Percentiles rank a stretch among this genome's conserved stretches.
These are phyloP conservation scores for Nettapus auritus DNA, from an alignment of 2,113 vertebrate genomes.

Conservation along the genomic window DNA sequence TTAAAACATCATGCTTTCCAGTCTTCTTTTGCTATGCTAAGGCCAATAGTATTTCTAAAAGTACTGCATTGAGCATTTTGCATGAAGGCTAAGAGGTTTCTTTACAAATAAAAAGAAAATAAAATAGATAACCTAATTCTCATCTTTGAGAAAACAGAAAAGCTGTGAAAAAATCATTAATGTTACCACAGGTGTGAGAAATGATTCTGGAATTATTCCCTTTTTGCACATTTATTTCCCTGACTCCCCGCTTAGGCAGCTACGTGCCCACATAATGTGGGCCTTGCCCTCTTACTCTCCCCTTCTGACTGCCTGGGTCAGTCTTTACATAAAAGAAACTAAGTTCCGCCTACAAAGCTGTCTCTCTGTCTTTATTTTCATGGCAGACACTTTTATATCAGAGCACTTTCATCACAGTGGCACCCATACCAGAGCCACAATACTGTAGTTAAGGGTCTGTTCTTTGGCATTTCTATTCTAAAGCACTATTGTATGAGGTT, in stretches of 20 bases:
- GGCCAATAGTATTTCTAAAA: neutral
- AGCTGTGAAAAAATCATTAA: constrained; percentile 42
- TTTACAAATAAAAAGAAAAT: neutral
- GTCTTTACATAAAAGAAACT: constrained; percentile 66
- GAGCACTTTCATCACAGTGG: constrained; percentile 76
- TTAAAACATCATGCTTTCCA: constrained; percentile 52
- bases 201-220: constrained; percentile 55
- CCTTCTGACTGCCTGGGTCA: constrained; percentile 71
- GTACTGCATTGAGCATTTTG: neutral
- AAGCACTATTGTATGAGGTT: constrained; percentile 74
- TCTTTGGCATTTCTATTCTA: constrained; percentile 72
- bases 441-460: constrained; percentile 76
- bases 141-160: neutral
- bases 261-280: constrained; percentile 68
- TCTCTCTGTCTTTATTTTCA: constrained; percentile 74
- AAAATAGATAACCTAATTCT: neutral
- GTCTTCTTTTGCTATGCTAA: neutral
- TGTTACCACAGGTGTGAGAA: constrained; percentile 65
- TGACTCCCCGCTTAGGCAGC: constrained; percentile 2
- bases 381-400: constrained; percentile 76
- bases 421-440: constrained; percentile 74
- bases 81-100: neutral
- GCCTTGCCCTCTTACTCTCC: constrained; percentile 69
- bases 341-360: constrained; percentile 74
- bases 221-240: constrained; percentile 49